Base-by-base conservation (phyloP, 2,113 vertebrate species). In the Gadus macrocephalus region DNA sequence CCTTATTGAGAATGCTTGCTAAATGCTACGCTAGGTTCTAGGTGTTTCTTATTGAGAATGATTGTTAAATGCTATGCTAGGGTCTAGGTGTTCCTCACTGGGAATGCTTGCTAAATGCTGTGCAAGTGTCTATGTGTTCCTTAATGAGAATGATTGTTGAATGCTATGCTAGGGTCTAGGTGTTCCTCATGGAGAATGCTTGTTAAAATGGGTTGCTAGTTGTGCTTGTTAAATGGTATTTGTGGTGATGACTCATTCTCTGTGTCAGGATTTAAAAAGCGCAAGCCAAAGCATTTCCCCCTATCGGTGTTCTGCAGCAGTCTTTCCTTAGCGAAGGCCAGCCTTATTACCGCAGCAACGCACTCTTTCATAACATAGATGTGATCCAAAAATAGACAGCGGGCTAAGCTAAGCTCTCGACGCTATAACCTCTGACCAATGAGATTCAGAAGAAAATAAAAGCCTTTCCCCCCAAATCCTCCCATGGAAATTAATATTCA, bases 341-440 rank as follows among this genome's bases (percentile, higher is more conserved):
- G 81, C 70, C 67, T 79, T 71, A 81, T 89, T 77, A 80, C 81
- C 80, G 77, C 72, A 79, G 76, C 76, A 81, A 59, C 67, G 73
- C 65, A 68, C 73, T 58, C 55, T 58, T n/a, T 58, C 66, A 86
- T 87, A 78, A 82, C 69, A 77, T 69, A 81, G 78, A 82, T 70
- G 69, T 75, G 67, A 68, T 77, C 68, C 70, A 73, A 73, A 82
- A 84, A 85, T 76, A 82, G 73, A 64, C 31, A 1, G 27, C 25
- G 16, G 27, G 64, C 53, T 15, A 66, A 68, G 27, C 68, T 71
- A 28, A 69, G 20, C 67, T 60, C 78, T 72, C 64, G 81, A 53
- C 53, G 68, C 68, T 69, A 9, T 66, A 64, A 75, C 65, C 74
- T 77, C 67, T 56, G 42, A 65, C 61, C 68, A 28, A 56, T 42